Evolutionary conservation across 2,888 invertebrate genomes (phyloP).

Genomic region (Abrostola tripartita): DNA sequence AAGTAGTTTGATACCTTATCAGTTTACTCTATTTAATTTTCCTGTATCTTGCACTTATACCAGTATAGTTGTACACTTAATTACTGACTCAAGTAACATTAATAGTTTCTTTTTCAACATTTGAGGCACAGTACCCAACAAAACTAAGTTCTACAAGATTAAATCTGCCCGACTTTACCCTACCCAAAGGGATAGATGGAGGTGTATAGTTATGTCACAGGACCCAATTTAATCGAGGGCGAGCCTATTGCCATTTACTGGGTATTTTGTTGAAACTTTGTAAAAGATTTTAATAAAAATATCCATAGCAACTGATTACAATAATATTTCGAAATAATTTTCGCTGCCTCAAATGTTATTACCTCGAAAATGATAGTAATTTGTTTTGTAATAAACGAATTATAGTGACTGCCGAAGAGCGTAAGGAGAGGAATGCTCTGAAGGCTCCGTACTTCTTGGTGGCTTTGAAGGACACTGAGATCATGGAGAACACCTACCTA

Average conservation of each 20-base stretch:
- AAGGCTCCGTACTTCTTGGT: slow-evolving; percentile 95
- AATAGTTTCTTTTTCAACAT: slow-evolving; percentile 23
- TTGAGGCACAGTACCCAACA: slow-evolving; percentile 39
- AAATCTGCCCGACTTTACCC: too few species aligned
- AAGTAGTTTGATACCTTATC: slow-evolving; percentile 68
- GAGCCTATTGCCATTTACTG: too few species aligned
- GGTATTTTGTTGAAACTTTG: too few species aligned
- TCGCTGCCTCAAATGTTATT: slow-evolving; percentile 47
- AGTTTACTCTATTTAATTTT: slow-evolving; percentile 71
- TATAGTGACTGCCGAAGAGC: slow-evolving; percentile 92
- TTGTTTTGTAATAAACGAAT: slow-evolving; percentile 18
- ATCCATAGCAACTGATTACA: neutral
- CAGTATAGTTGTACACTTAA: slow-evolving; percentile 50
- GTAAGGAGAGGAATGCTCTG: slow-evolving; percentile 90
- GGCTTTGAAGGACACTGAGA: slow-evolving; percentile 95
- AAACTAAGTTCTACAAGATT: too few species aligned
- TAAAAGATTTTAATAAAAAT: neutral
- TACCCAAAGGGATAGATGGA: too few species aligned
- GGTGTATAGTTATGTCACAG: too few species aligned
- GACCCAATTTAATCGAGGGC: too few species aligned
- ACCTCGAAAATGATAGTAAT: slow-evolving; percentile 4
- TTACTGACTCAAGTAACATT: slow-evolving; percentile 51
- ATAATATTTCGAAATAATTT: neutral
- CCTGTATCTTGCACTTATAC: slow-evolving; percentile 73
- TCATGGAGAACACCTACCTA: slow-evolving; percentile 94